phyloP scores from a whole-genome alignment of 92 coral and sea anemone species.

The Actinernus sp. region DNA sequence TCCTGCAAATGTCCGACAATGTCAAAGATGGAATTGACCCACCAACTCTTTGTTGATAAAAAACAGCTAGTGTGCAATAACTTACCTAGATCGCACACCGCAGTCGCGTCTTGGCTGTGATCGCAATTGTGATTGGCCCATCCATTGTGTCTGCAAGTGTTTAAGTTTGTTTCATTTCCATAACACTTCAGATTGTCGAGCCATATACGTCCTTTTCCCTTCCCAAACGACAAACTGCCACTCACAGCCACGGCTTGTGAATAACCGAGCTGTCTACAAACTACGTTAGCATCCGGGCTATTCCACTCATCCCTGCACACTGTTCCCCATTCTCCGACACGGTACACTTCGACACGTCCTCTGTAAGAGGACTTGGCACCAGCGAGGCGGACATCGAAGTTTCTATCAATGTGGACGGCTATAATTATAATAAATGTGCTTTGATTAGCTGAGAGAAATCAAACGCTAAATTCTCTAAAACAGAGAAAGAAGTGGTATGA shows the following conservation, averaged over 20 bases:
- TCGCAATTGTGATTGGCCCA: conserved; percentile 85
- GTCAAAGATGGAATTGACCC: too few relatives aligned
- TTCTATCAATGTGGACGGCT: conserved; percentile 80
- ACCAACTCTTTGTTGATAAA: too few relatives aligned
- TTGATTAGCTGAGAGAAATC: too few relatives aligned
- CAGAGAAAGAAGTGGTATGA: too few relatives aligned
- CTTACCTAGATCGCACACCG: conserved; percentile 57
- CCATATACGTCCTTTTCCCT: conserved; percentile 87
- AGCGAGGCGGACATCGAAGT: conserved; percentile 79
- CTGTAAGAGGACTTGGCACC: conserved; percentile 65
- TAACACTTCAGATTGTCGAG: conserved; percentile 69
- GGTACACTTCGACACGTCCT: conserved; percentile 85
- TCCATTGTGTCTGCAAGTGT: conserved; percentile 76
- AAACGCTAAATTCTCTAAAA: too few relatives aligned
- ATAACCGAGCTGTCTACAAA: conserved; percentile 81
- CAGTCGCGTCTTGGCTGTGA: conserved; percentile 72
- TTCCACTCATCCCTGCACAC: conserved; percentile 84
- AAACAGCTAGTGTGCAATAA: too few relatives aligned
- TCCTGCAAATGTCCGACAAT: too few relatives aligned
- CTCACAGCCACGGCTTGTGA: conserved; percentile 13
- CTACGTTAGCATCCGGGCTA: conserved; percentile 64
- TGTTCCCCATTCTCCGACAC: conserved; percentile 92
- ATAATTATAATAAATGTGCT: background rate
- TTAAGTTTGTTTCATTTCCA: conserved; percentile 79
- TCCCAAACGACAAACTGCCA: conserved; percentile 24